These are phyloP conservation scores for Pelagia noctiluca DNA, from an alignment of 30 jellyfish, hydroid and myxozoan species.

Conservation along the genomic window DNA sequence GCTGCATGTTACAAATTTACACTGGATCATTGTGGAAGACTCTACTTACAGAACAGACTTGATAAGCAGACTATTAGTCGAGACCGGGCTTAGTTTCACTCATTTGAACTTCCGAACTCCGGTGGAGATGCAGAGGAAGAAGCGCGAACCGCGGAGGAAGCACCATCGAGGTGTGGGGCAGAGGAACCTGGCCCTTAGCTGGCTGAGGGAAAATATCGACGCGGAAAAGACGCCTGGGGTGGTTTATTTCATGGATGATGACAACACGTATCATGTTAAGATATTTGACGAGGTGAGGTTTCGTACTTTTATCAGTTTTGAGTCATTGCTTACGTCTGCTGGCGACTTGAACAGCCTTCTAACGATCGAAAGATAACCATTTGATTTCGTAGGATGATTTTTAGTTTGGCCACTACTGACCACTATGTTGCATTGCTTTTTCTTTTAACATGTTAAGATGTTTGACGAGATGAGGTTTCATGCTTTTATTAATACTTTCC, in stretches of 20 bases:
- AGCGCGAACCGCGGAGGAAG: slow-evolving; percentile 85
- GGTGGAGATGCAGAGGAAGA: slow-evolving; percentile 81
- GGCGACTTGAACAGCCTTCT: too few relatives aligned
- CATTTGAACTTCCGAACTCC: slow-evolving; percentile 93
- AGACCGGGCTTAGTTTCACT: slow-evolving; percentile 94
- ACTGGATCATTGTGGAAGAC: slow-evolving; percentile 96
- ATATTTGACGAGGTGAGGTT: slow-evolving; percentile 91
- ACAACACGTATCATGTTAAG: slow-evolving; percentile 88
- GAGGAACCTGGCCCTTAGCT: slow-evolving; percentile 83
- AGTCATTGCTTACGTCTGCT: too few relatives aligned
- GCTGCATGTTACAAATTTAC: slow-evolving; percentile 86
- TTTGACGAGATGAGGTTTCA: slow-evolving; percentile 93
- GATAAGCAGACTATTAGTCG: slow-evolving; percentile 82
- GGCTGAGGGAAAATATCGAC: slow-evolving; percentile 92
- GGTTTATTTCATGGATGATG: slow-evolving; percentile 98
- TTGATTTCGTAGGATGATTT: too few relatives aligned
- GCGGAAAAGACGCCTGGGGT: slow-evolving; percentile 93
- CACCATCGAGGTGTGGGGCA: slow-evolving; percentile 99
- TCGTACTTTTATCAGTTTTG: too few relatives aligned
- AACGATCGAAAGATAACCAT: too few relatives aligned
- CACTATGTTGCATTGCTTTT: too few relatives aligned
- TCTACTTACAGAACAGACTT: slow-evolving; percentile 85
- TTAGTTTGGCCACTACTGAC: too few relatives aligned
- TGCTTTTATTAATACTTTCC: too few relatives aligned
- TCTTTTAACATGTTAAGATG: slow-evolving; percentile 77